Conservation (phyloP, 1,140 invertebrate genomes). For the Anadara kagoshimensis region DNA sequence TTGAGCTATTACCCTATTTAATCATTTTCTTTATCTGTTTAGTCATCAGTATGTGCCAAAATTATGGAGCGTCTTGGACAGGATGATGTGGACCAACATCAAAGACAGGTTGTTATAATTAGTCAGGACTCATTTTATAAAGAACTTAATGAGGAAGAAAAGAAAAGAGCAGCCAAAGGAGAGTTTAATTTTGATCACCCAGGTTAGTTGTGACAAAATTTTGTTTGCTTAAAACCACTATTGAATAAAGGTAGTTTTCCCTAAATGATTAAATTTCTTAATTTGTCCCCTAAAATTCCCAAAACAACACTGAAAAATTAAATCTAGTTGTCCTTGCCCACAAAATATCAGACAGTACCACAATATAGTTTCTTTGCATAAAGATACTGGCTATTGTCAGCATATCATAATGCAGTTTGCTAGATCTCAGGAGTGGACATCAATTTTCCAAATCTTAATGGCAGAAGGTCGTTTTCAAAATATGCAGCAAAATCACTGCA, state of each 20-base stretch:
- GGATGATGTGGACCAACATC: conserved; percentile 87
- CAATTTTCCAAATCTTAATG: no score
- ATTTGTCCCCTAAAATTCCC: neutral
- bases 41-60: conserved; percentile 96
- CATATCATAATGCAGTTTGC: no score
- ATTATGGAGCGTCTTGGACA: conserved; percentile 84
- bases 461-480: neutral
- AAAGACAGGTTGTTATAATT: conserved; percentile 93
- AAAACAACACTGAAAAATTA: neutral
- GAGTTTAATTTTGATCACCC: conserved; percentile 99
- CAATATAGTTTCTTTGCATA: no score
- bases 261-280: neutral
- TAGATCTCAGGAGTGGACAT: no score
- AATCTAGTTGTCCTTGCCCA: no score
- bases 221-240: neutral
- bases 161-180: conserved; percentile 88
- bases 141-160: conserved; percentile 87
- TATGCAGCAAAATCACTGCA: neutral
- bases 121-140: conserved; percentile 98
- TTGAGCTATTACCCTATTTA: no score
- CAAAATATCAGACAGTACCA: no score
- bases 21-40: conserved; percentile 51
- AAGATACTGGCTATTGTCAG: no score
- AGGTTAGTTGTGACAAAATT: conserved; percentile 73
- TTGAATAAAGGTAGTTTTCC: neutral